These are phyloP conservation scores for Urocolius indicus DNA, from an alignment of 2,113 vertebrate genomes.

Conservation along the genomic window DNA sequence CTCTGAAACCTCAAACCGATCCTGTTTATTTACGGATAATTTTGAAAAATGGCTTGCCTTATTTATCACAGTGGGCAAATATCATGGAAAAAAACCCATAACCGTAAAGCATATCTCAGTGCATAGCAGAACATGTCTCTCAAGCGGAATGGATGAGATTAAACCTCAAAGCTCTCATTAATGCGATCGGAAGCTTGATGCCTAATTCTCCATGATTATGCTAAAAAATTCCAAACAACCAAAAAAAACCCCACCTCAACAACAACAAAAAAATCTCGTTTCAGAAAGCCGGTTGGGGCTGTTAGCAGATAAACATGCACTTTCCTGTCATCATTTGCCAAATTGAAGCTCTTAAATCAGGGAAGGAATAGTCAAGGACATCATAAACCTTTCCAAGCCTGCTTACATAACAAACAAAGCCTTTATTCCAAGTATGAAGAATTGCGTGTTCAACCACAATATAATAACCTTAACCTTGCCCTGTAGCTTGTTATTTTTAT, in stretches of 20 bases:
- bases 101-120: constrained; percentile 20
- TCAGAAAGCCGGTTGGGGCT: constrained; percentile 37
- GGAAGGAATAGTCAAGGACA: constrained; percentile 56
- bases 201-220: constrained; percentile 55
- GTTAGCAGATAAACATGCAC: constrained; percentile 32
- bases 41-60: constrained; percentile 47
- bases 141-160: constrained; percentile 55
- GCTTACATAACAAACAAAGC: constrained; percentile 57
- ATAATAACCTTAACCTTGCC: constrained; percentile 42
- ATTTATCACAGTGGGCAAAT: constrained; percentile 38
- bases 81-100: constrained; percentile 1
- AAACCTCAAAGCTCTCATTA: constrained; percentile 67
- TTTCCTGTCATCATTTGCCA: constrained; percentile 65
- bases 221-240: constrained; percentile 43
- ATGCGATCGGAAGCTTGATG: constrained; percentile 18
- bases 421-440: constrained; percentile 43
- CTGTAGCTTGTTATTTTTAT: constrained; percentile 52
- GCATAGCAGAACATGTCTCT: constrained; percentile 38
- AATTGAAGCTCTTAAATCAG: constrained; percentile 59
- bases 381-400: constrained; percentile 51
- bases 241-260: not conserved
- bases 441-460: not conserved
- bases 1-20: constrained; percentile 26
- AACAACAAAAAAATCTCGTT: not conserved
- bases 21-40: constrained; percentile 29